These are phyloP conservation scores for Micrastur ruficollis DNA, from an alignment of 2,797 vertebrate genomes.

Conservation along the genomic window DNA sequence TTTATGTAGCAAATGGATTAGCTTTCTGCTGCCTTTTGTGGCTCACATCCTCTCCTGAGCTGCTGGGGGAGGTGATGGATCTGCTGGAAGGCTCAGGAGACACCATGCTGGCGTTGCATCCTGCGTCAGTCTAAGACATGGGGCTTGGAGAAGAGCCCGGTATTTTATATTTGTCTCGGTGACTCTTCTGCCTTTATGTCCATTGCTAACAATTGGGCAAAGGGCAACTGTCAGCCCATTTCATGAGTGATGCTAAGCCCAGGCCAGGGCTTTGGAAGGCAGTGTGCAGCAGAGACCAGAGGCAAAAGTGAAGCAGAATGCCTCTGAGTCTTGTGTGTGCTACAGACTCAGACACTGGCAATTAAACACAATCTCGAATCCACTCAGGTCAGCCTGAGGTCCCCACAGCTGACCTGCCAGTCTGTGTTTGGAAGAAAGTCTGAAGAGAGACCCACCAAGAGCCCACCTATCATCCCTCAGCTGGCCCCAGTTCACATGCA, in stretches of 20 bases:
- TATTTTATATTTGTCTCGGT: neutral
- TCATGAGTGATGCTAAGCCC: neutral
- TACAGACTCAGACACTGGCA: neutral
- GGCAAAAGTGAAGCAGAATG: neutral
- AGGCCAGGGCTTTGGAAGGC: neutral
- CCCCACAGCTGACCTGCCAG: neutral
- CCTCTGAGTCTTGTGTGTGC: neutral
- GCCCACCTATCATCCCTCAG: neutral
- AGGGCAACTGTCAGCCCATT: neutral
- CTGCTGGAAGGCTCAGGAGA: neutral
- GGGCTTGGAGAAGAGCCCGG: neutral
- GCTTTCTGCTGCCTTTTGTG: neutral
- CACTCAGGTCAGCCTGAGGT: neutral
- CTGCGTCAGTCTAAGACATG: accelerated
- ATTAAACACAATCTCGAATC: neutral
- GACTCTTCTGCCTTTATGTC: neutral
- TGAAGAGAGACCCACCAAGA: neutral
- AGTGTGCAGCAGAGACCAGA: neutral
- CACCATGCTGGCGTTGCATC: neutral
- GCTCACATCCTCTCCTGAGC: neutral
- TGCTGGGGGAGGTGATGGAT: constrained; percentile 18
- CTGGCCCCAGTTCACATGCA: neutral
- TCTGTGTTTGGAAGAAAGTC: neutral
- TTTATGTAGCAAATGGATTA: neutral
- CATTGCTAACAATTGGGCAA: neutral